phyloP scores from a whole-genome alignment of 2,797 vertebrate species.

The Tapera naevia region DNA sequence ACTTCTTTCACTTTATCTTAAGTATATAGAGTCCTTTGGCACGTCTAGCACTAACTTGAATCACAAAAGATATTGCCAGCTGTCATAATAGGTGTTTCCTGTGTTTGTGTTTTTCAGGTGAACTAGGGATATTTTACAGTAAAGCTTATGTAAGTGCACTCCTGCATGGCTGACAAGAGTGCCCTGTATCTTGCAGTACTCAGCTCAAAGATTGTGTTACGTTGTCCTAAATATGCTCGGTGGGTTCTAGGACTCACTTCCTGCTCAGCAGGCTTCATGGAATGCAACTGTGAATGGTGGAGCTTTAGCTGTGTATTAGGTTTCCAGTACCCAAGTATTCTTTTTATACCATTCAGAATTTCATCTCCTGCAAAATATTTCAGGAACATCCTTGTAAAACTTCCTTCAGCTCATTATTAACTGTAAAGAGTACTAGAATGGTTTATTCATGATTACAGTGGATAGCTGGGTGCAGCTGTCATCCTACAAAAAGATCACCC shows the following conservation, averaged over 20 bases:
- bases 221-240: not conserved
- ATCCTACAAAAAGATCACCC: constrained; percentile 56
- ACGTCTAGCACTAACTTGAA: not conserved
- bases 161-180: not conserved
- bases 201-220: not conserved
- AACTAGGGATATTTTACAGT: not conserved
- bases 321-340: constrained; percentile 28
- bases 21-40: not conserved
- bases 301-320: not conserved
- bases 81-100: not conserved
- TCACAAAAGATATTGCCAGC: not conserved
- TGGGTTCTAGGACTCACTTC: not conserved
- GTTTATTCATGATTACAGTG: constrained; percentile 39
- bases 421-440: not conserved
- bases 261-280: not conserved
- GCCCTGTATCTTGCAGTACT: not conserved
- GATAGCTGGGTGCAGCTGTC: constrained; percentile 56
- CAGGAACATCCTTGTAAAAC: constrained; percentile 50
- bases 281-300: not conserved
- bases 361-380: constrained; percentile 46
- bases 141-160: not conserved
- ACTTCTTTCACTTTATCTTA: not conserved
- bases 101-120: not conserved
- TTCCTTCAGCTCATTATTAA: constrained; percentile 22
- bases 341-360: constrained; percentile 34